Conservation (phyloP, 1,140 invertebrate species). For the Trachymyrmex cornetzi region DNA sequence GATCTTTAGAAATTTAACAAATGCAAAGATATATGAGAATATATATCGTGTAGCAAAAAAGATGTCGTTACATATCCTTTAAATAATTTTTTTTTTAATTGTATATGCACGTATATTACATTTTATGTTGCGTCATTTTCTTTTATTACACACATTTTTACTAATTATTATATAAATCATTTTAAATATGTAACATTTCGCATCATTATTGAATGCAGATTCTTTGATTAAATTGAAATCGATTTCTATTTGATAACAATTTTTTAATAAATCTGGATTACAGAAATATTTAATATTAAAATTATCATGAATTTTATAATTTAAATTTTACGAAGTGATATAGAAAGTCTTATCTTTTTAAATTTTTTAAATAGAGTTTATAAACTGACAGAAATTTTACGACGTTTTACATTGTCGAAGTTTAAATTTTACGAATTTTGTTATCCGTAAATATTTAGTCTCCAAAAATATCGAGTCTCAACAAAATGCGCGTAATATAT, state of each 20-base stretch:
- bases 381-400: neutral
- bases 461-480: neutral
- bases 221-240: neutral
- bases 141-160: neutral
- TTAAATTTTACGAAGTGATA: neutral
- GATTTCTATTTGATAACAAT: neutral
- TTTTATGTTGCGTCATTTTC: no score
- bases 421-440: neutral
- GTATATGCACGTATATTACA: neutral
- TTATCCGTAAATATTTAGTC: neutral
- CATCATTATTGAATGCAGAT: neutral
- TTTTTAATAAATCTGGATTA: neutral
- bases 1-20: slow-evolving; percentile 8
- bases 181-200: neutral
- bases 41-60: neutral
- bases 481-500: neutral
- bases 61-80: neutral
- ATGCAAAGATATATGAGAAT: neutral
- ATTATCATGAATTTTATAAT: neutral
- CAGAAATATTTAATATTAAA: neutral
- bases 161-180: neutral
- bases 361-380: neutral
- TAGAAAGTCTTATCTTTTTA: neutral
- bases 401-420: neutral
- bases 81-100: slow-evolving; percentile 13